A percentile compares a stretch with the other conserved stretches of the same genome.
Conservation (phyloP, 2,797 vertebrate species). For the Crenichthys baileyi region DNA sequence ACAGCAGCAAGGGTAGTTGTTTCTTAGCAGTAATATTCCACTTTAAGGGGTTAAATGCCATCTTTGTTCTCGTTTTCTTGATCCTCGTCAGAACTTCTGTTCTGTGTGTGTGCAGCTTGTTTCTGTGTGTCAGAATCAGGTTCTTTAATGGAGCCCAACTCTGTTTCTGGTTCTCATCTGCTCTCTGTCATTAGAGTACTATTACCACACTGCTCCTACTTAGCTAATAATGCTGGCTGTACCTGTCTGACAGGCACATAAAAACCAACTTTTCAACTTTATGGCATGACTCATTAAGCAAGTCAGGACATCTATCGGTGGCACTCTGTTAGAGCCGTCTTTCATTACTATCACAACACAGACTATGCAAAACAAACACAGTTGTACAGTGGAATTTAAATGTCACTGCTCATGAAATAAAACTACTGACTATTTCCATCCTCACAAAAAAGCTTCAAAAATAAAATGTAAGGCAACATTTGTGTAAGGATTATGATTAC, state of each 20-base stretch:
- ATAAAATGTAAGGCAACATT: too few relatives aligned
- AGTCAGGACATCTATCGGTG: background rate
- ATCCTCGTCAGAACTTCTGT: background rate
- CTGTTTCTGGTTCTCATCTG: background rate
- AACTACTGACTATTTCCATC: background rate
- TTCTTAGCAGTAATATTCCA: background rate
- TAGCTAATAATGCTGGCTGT: conserved; percentile 1
- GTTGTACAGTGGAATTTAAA: background rate
- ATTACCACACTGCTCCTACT: background rate
- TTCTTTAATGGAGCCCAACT: background rate
- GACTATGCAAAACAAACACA: background rate
- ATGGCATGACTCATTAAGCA: background rate
- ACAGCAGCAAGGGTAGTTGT: background rate
- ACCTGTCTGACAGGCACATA: background rate
- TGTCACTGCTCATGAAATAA: background rate
- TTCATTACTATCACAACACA: background rate
- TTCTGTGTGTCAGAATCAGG: background rate
- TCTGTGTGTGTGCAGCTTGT: background rate
- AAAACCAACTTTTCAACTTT: background rate
- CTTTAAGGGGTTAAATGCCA: background rate
- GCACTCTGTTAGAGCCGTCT: background rate
- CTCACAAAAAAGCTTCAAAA: background rate
- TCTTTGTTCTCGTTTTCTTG: background rate
- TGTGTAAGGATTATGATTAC: too few relatives aligned
- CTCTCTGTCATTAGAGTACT: background rate